Evolutionary conservation across 2,113 vertebrate species (phyloP).

Genomic region (Columba livia): DNA sequence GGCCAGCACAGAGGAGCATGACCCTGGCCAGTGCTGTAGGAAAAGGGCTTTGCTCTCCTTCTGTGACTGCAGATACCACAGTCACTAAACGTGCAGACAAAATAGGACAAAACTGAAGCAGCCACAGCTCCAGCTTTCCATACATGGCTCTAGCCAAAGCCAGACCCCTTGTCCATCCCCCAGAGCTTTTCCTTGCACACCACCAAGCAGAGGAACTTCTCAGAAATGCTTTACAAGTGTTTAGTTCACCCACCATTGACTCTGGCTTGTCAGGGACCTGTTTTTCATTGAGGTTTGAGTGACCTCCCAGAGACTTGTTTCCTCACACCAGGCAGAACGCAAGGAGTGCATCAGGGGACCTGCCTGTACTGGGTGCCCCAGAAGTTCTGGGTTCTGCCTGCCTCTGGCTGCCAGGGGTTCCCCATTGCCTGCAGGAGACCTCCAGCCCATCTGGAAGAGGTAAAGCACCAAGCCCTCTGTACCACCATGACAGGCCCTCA

Average conservation of each 20-base stretch:
- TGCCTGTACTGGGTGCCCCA: fast-evolving
- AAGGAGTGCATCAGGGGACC: neutral
- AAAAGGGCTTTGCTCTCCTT: neutral
- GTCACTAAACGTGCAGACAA: neutral
- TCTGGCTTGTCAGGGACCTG: neutral
- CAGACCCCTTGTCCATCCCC: fast-evolving
- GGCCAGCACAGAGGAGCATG: neutral
- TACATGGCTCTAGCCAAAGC: neutral
- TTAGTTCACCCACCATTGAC: neutral
- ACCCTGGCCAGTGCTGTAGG: neutral
- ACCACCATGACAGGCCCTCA: too few species aligned
- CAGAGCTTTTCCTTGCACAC: neutral
- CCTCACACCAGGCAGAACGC: neutral
- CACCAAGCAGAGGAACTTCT: neutral
- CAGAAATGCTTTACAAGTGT: neutral
- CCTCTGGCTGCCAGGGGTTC: neutral
- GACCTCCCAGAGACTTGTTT: neutral
- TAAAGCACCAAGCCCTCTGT: neutral
- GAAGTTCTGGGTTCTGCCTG: neutral
- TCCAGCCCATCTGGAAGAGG: neutral
- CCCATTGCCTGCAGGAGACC: fast-evolving
- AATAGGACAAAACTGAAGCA: neutral
- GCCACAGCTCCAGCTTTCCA: neutral
- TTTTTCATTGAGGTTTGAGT: neutral
- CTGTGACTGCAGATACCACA: neutral